These are phyloP conservation scores for Dryobates pubescens DNA, from an alignment of 2,797 vertebrate genomes.

Conservation along the genomic window DNA sequence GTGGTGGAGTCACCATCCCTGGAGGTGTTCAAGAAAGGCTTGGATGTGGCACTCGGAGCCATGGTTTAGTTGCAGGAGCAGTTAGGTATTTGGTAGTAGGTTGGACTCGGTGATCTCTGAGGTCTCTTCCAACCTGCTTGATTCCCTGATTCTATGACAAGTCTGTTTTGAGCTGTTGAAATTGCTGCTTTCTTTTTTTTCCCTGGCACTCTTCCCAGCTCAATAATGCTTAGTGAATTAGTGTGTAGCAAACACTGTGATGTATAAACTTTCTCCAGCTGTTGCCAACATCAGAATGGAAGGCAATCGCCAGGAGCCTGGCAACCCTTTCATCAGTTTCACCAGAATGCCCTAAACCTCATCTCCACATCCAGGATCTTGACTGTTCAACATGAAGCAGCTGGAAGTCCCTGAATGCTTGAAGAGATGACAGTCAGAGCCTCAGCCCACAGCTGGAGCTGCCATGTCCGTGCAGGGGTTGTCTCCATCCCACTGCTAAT, in stretches of 20 bases:
- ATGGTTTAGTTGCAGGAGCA: no score
- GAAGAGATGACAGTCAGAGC: neutral
- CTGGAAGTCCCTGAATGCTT: neutral
- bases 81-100: no score
- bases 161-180: conserved; percentile 11
- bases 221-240: conserved; percentile 63
- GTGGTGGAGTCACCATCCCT: no score
- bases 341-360: neutral
- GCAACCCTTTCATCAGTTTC: conserved; percentile 60
- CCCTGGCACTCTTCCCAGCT: conserved; percentile 49
- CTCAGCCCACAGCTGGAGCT: neutral
- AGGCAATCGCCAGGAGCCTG: conserved; percentile 36
- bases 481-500: neutral
- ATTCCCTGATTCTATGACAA: no score
- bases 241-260: conserved; percentile 52
- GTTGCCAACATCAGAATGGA: conserved; percentile 54
- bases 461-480: neutral
- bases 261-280: conserved; percentile 54
- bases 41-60: no score
- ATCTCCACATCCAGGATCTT: neutral
- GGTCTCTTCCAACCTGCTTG: no score
- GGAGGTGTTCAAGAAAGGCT: no score
- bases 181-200: neutral
- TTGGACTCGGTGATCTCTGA: no score
- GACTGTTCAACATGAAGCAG: neutral